Evolutionary conservation across 2,888 invertebrate species (phyloP).

Genomic region (Hirtodrosophila trivittata): DNA sequence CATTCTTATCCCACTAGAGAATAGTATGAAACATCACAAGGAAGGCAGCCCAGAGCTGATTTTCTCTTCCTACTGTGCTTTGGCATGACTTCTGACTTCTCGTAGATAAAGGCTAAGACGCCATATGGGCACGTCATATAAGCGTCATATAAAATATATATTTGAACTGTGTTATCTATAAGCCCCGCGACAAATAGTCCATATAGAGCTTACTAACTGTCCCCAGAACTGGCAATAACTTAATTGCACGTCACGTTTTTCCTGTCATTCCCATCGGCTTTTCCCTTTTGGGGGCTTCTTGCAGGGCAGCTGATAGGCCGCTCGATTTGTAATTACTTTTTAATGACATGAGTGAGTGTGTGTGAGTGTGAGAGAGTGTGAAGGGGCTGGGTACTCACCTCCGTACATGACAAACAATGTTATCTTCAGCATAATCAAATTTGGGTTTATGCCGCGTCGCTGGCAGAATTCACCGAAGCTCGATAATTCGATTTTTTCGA

Average conservation of each 20-base stretch:
- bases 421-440: conserved; percentile 91
- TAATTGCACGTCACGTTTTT: conserved; percentile 44
- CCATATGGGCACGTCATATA: conserved; percentile 29
- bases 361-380: background rate
- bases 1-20: too few species aligned
- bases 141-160: conserved; percentile 5
- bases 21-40: too few species aligned
- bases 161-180: conserved; percentile 23
- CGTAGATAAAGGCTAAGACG: too few species aligned
- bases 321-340: conserved; percentile 55
- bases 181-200: conserved; percentile 7
- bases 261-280: background rate
- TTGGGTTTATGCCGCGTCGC: conserved; percentile 88
- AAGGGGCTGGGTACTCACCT: conserved; percentile 85
- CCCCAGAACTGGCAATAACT: conserved; percentile 17
- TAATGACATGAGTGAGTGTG: conserved; percentile 40
- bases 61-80: too few species aligned
- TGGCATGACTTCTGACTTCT: too few species aligned
- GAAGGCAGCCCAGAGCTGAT: too few species aligned
- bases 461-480: conserved; percentile 83
- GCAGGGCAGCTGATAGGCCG: background rate
- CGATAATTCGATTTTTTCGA: conserved; percentile 77
- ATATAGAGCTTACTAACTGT: conserved; percentile 4
- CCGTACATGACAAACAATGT: conserved; percentile 93
- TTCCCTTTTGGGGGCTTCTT: background rate